phyloP scores from a whole-genome alignment of 2,888 invertebrate genomes.

The Herminia tarsipennalis region DNA sequence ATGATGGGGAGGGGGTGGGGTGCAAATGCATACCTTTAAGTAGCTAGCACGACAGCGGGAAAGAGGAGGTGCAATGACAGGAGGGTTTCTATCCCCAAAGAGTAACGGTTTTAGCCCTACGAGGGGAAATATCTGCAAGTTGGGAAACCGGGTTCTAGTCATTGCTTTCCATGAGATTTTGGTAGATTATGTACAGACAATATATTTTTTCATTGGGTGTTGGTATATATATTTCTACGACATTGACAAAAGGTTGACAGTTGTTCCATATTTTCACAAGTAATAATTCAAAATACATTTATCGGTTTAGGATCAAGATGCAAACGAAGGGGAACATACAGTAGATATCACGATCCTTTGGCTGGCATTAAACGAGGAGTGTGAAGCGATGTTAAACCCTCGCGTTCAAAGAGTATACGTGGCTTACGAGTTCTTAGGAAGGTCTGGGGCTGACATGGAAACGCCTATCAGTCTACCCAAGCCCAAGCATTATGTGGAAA shows the following conservation, averaged over 20 bases:
- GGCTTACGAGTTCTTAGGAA: slow-evolving; percentile 61
- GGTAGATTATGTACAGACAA: no score
- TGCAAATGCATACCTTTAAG: no score
- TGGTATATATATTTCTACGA: no score
- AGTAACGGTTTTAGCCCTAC: no score
- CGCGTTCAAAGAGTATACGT: slow-evolving; percentile 58
- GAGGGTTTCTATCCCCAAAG: no score
- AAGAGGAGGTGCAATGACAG: no score
- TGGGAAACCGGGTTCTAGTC: no score
- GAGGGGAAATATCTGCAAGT: no score
- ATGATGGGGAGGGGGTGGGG: no score
- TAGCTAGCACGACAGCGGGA: no score
- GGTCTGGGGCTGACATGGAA: slow-evolving; percentile 62
- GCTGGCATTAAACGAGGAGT: slow-evolving; percentile 67
- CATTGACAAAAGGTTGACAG: background rate
- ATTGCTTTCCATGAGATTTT: no score
- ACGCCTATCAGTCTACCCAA: slow-evolving; percentile 66
- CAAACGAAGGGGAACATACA: background rate
- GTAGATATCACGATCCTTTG: slow-evolving; percentile 63
- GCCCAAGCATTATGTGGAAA: slow-evolving; percentile 60
- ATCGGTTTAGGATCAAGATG: slow-evolving; percentile 13
- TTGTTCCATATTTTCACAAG: background rate
- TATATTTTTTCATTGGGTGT: no score
- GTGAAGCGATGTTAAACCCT: slow-evolving; percentile 58
- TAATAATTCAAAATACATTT: background rate